Percentiles rank a stretch among this genome's conserved stretches.
Evolutionary conservation across 2,888 invertebrate species (phyloP).

Genomic region (Caenorhabditis virilis): DNA sequence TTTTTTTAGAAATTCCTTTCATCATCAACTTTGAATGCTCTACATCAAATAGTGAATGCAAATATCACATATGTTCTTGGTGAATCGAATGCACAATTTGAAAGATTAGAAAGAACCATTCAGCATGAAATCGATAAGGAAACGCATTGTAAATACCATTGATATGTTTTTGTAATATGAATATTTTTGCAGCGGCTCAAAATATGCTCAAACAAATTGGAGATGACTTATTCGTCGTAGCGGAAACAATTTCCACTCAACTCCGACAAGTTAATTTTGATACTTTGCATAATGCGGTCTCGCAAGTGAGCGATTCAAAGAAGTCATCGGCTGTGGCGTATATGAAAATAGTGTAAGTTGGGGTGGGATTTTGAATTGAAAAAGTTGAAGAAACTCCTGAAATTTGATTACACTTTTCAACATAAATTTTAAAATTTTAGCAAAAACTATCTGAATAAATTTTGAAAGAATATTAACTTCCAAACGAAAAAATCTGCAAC

Average conservation of each 20-base stretch:
- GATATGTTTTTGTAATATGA: neutral
- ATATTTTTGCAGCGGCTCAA: constrained; percentile 39
- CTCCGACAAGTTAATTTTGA: constrained; percentile 62
- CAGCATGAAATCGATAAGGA: constrained; percentile 45
- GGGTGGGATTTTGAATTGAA: neutral
- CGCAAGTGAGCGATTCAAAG: constrained; percentile 48
- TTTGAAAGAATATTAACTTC: too few species aligned
- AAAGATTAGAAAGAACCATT: constrained; percentile 38
- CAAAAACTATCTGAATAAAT: too few species aligned
- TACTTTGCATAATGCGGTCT: constrained; percentile 53
- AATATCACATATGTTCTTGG: constrained; percentile 45
- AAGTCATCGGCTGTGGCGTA: constrained; percentile 44
- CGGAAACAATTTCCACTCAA: constrained; percentile 57
- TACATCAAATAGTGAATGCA: constrained; percentile 45
- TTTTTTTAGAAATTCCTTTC: constrained; percentile 45
- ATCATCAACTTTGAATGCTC: constrained; percentile 35
- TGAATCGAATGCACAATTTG: constrained; percentile 44
- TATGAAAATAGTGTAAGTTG: constrained; percentile 56
- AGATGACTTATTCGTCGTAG: constrained; percentile 59
- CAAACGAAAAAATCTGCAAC: too few species aligned
- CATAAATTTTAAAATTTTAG: too few species aligned
- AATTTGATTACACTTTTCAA: too few species aligned
- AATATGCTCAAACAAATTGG: constrained; percentile 53
- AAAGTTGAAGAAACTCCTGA: too few species aligned
- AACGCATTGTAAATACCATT: constrained; percentile 25